A percentile compares a stretch with the other conserved stretches of the same genome.
Conservation (phyloP, 2,113 vertebrate species). For the Mormyrus lacerda region DNA sequence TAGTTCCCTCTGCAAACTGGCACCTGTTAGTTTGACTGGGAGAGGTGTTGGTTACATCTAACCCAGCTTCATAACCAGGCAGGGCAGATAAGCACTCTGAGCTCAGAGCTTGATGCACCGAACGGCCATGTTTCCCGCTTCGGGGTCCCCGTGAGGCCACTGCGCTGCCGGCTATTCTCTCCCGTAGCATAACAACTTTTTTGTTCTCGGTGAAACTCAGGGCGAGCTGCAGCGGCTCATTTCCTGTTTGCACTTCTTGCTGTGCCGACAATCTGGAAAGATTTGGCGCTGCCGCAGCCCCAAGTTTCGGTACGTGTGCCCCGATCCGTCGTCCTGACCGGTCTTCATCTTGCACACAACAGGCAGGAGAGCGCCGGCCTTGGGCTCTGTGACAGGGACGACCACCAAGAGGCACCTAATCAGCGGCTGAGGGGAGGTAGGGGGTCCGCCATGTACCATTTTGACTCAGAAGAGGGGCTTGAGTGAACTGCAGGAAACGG, state of each 20-base stretch:
- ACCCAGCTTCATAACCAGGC: not conserved
- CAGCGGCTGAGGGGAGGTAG: not conserved
- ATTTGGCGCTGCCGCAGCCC: not conserved
- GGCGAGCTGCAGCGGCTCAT: not conserved
- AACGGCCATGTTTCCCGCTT: not conserved
- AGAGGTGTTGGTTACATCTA: not conserved
- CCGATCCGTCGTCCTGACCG: not conserved
- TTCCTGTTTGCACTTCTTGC: not conserved
- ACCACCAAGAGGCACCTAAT: not conserved
- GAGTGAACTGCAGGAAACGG: not conserved
- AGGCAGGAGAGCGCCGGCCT: not conserved
- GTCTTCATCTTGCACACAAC: not conserved
- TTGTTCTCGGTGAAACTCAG: not conserved
- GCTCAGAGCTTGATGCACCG: not conserved
- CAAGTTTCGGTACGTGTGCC: not conserved
- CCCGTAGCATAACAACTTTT: not conserved
- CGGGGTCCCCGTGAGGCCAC: not conserved
- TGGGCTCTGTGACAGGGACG: not conserved
- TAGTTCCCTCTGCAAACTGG: not conserved
- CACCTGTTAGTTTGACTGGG: not conserved
- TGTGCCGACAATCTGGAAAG: not conserved
- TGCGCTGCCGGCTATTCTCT: rapidly evolving
- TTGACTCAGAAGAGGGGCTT: not conserved
- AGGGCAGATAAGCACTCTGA: not conserved
- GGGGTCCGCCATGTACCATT: not conserved